Conservation (phyloP, 2,888 invertebrate genomes). For the Lasioglossum calceatum region DNA sequence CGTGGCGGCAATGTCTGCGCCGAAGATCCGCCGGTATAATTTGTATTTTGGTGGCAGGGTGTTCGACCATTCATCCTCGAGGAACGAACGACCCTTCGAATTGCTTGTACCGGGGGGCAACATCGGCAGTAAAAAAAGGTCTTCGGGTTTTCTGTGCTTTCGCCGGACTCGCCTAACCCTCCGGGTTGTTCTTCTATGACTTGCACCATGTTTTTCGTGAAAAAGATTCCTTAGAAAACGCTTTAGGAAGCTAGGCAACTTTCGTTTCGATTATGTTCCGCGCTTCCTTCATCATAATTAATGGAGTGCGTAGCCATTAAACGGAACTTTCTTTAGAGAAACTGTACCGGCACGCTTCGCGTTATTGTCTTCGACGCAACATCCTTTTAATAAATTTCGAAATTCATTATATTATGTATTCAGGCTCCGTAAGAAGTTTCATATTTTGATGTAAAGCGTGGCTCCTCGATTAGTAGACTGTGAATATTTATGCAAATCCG, state of each 20-base stretch:
- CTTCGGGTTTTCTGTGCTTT: constrained; percentile 66
- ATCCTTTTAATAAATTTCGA: neutral
- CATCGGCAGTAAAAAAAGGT: constrained; percentile 68
- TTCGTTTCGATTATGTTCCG: constrained; percentile 17
- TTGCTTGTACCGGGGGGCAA: constrained; percentile 49
- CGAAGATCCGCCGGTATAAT: constrained; percentile 63
- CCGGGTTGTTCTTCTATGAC: constrained; percentile 55
- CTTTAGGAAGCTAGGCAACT: neutral
- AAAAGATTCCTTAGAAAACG: constrained; percentile 45
- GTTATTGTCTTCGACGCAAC: neutral
- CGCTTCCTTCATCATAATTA: neutral
- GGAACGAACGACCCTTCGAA: constrained; percentile 68
- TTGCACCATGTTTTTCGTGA: constrained; percentile 44
- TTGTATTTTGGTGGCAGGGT: constrained; percentile 67
- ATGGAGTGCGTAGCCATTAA: neutral
- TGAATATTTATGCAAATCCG: neutral
- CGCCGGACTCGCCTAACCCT: constrained; percentile 40
- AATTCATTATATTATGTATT: neutral
- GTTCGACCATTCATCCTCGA: constrained; percentile 62
- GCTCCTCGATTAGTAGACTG: neutral
- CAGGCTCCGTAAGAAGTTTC: neutral
- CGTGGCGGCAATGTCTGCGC: constrained; percentile 48
- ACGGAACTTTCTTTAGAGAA: neutral
- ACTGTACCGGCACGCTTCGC: neutral
- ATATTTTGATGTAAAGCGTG: neutral